Percentiles rank a stretch among this genome's conserved stretches.
These are phyloP conservation scores for Harpalus rufipes DNA, from an alignment of 2,888 invertebrate species.

Conservation along the genomic window DNA sequence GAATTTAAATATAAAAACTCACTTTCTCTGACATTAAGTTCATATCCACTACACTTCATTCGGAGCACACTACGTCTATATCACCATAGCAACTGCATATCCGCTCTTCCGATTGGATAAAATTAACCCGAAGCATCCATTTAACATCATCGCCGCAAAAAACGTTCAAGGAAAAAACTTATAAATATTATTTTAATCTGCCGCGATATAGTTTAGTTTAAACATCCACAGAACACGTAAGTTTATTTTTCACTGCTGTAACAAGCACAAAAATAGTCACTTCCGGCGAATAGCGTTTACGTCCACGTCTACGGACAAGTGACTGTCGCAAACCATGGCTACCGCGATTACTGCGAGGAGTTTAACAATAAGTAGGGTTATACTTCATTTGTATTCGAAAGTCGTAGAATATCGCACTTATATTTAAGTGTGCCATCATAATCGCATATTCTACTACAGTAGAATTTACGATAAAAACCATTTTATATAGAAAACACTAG, in stretches of 20 bases:
- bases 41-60: constrained; percentile 29
- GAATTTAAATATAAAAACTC: constrained; percentile 20
- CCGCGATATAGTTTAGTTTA: constrained; percentile 55
- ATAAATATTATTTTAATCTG: constrained; percentile 63
- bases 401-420: constrained; percentile 21
- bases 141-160: constrained; percentile 37
- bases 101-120: constrained; percentile 28
- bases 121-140: constrained; percentile 53
- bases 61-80: neutral
- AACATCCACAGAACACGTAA: constrained; percentile 43
- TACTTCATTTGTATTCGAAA: constrained; percentile 50
- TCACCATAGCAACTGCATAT: constrained; percentile 8
- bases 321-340: constrained; percentile 28
- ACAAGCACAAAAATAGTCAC: constrained; percentile 72
- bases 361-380: constrained; percentile 26
- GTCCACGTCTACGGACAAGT: constrained; percentile 36
- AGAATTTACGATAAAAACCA: too few relatives aligned
- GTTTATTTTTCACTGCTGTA: constrained; percentile 71
- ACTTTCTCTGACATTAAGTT: constrained; percentile 12
- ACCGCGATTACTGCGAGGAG: constrained; percentile 27
- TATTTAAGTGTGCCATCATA: constrained; percentile 26
- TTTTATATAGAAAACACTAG: too few relatives aligned
- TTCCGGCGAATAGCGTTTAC: constrained; percentile 70
- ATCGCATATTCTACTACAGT: neutral
- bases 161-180: constrained; percentile 21